phyloP scores from a whole-genome alignment of 2,113 vertebrate genomes.

The Notarius lentiginosus region DNA sequence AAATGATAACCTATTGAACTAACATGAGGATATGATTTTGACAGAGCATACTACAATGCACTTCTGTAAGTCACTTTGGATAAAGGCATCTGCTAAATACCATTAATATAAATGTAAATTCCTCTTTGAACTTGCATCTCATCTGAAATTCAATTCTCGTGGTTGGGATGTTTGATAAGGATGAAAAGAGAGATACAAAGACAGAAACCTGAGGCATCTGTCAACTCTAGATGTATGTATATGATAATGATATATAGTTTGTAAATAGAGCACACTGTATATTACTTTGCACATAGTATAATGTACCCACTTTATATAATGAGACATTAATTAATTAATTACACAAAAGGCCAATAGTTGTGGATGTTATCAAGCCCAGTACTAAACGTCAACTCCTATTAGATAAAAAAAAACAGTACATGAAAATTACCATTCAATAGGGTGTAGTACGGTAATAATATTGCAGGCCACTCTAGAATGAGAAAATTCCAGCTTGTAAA shows the following conservation, averaged over 20 bases:
- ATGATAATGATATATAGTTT: neutral
- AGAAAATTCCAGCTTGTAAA: neutral
- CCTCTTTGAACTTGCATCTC: conserved; percentile 15
- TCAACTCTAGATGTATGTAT: neutral
- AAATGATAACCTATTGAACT: conserved; percentile 39
- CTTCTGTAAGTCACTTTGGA: neutral
- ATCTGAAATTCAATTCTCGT: conserved; percentile 5
- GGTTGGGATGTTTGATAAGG: conserved; percentile 49
- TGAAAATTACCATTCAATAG: neutral
- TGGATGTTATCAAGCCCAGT: neutral
- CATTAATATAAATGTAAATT: neutral
- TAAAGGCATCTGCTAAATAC: neutral
- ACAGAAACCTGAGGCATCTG: neutral
- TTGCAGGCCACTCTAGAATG: neutral
- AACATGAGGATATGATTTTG: neutral
- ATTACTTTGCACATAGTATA: neutral
- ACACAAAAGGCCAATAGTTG: neutral
- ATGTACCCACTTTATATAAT: neutral
- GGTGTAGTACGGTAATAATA: neutral
- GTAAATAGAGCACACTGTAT: neutral
- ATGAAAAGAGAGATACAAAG: neutral
- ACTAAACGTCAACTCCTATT: neutral
- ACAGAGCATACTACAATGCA: neutral
- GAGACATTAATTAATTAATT: neutral
- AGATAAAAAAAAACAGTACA: neutral